These are phyloP conservation scores for Drosophila sp. DNA, from an alignment of 1,140 invertebrate species.

Conservation along the genomic window DNA sequence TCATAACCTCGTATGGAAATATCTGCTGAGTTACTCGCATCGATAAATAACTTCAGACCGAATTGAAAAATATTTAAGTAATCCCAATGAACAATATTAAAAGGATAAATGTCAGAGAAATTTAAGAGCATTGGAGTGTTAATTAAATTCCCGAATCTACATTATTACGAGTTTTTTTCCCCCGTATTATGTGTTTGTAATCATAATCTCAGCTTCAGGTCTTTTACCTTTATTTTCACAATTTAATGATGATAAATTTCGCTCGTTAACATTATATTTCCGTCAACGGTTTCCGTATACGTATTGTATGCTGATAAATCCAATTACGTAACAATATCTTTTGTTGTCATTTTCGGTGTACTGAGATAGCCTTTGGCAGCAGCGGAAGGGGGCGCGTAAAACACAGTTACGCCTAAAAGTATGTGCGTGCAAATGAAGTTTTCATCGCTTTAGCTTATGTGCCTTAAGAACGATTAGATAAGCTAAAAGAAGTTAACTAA, in stretches of 20 bases:
- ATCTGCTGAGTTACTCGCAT: too few species aligned
- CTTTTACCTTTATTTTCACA: neutral
- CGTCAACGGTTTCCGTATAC: neutral
- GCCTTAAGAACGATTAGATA: neutral
- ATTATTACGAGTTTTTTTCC: neutral
- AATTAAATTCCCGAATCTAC: too few species aligned
- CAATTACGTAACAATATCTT: neutral
- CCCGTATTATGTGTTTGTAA: neutral
- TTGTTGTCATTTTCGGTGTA: neutral
- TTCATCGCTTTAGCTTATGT: neutral
- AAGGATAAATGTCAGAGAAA: too few species aligned
- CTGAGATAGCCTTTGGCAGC: neutral
- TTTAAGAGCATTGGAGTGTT: too few species aligned
- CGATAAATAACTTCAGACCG: too few species aligned
- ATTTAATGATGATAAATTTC: slow-evolving; percentile 10
- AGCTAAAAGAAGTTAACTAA: neutral
- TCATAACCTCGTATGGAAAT: too few species aligned
- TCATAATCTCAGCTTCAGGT: neutral
- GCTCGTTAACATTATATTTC: neutral
- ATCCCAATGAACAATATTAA: too few species aligned
- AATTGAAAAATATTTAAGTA: too few species aligned
- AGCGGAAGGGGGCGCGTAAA: neutral
- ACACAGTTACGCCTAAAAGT: neutral
- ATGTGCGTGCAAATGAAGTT: neutral
- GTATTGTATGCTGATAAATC: neutral